phyloP scores from a whole-genome alignment of 1,140 invertebrate species.

The Plectrocnemia conspersa region DNA sequence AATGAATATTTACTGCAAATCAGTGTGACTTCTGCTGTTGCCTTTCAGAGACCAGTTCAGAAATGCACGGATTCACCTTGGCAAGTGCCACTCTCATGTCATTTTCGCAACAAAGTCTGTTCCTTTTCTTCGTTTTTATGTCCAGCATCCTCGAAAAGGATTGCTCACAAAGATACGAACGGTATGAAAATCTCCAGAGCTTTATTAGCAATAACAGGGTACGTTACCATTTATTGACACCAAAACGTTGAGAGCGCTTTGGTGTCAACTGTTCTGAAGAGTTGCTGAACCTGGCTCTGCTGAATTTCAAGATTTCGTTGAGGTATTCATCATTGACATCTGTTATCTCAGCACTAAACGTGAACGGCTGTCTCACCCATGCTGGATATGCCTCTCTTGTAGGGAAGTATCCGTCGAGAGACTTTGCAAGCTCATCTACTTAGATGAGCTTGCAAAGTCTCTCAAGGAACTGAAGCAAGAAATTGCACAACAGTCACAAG shows the following conservation, averaged over 20 bases:
- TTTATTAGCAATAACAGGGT: conserved; percentile 16
- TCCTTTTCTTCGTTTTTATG: conserved; percentile 17
- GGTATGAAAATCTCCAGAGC: conserved; percentile 14
- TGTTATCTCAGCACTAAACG: conserved; percentile 11
- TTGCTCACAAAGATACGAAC: too few relatives aligned
- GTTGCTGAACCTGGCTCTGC: too few relatives aligned
- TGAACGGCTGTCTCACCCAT: conserved; percentile 16
- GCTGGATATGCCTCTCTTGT: conserved; percentile 13
- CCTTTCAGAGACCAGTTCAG: conserved; percentile 11
- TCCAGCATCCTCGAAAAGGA: conserved; percentile 11
- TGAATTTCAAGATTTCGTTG: too few relatives aligned
- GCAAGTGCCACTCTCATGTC: conserved; percentile 16
- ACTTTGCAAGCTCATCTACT: conserved; percentile 15
- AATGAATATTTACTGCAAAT: too few relatives aligned
- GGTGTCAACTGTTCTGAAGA: too few relatives aligned
- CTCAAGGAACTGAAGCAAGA: too few relatives aligned
- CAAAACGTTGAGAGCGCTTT: conserved; percentile 2
- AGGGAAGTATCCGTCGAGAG: conserved; percentile 11
- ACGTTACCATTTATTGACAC: conserved; percentile 1
- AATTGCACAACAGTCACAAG: too few relatives aligned
- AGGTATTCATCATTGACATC: too few relatives aligned
- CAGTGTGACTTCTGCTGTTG: conserved; percentile 8
- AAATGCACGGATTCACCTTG: conserved; percentile 1
- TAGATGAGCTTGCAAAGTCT: too few relatives aligned
- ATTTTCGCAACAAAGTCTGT: conserved; percentile 18